Evolutionary conservation across 2,797 vertebrate species (phyloP), one percentile per base, ranked within the genome.

Genomic region (Bovichtus diacanthus): DNA sequence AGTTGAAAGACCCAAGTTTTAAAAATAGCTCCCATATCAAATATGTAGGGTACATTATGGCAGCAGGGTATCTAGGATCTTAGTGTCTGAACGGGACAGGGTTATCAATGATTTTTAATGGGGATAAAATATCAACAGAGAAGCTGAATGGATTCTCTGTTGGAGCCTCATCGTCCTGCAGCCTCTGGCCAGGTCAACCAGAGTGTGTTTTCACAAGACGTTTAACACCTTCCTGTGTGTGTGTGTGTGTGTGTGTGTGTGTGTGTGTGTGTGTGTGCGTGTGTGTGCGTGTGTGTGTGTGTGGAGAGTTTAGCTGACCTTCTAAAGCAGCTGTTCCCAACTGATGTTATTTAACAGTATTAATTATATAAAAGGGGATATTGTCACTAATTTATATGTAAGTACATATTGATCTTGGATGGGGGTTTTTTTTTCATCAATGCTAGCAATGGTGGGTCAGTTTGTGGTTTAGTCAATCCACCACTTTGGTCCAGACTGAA

Each of bases 21-120:
- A 94, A 90, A 96, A 96, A 95, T 95, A 95, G 93, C 93, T 90
- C 82, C 70, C 86, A 69, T 95, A 95, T 96, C 90, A 96, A 96
- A 96, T 95, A 95, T 95, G 94, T 95, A 95, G 92, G 83, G 87
- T 95, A 87, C 92, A 90, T 93, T 87, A 91, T 88, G 88, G 88
- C 87, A 85, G 81, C 68, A 21, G 82, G 78, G 80, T 80, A 87
- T 89, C 82, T 84, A 78, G 81, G 70, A 87, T 89, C 80, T 83
- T 78, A 81, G 70, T 76, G 88, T 81, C 81, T 65, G 79, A 86
- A 68, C 18, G 44, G 71, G 58, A 55, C 29, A 18, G 81, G 36
- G 64, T 84, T 88, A 94, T 95, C 94, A 88, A 94, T 95, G 88
- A 87, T 88, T 92, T 27, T 88, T 76, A 84, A 79, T 41, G 53